Percentiles rank a stretch among this genome's conserved stretches.
Evolutionary conservation across 2,797 vertebrate species (phyloP).

Genomic region (Schizopygopsis pylzovi): DNA sequence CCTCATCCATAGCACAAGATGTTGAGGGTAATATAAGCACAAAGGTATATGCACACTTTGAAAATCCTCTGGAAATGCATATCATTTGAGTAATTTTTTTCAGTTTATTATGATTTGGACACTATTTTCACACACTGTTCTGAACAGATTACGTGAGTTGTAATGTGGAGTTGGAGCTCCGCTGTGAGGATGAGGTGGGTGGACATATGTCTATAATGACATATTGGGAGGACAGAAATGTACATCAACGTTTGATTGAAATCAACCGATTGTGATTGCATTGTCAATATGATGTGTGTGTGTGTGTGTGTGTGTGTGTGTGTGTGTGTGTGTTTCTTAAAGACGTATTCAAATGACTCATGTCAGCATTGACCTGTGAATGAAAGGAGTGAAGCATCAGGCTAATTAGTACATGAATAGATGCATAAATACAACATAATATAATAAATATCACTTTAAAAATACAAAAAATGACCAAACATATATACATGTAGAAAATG

Average conservation of each 20-base stretch:
- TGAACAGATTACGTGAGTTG: background rate
- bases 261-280: background rate
- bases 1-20: background rate
- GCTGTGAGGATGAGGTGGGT: background rate
- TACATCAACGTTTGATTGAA: background rate
- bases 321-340: slow-evolving; percentile 1
- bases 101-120: background rate
- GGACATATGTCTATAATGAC: background rate
- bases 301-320: background rate
- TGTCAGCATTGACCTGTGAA: background rate
- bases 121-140: background rate
- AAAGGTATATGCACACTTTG: background rate
- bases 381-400: background rate
- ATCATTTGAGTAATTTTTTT: background rate
- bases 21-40: background rate
- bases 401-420: background rate
- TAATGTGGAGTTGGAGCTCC: background rate
- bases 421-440: background rate
- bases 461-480: background rate
- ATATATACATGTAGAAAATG: background rate
- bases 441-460: background rate
- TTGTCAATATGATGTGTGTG: slow-evolving; percentile 10
- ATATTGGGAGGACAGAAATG: background rate
- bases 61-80: too few species aligned
- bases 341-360: background rate